A percentile compares a stretch with the other conserved stretches of the same genome.
These are phyloP conservation scores for Syngnathus acus DNA, from an alignment of 2,797 vertebrate genomes.

Conservation along the genomic window DNA sequence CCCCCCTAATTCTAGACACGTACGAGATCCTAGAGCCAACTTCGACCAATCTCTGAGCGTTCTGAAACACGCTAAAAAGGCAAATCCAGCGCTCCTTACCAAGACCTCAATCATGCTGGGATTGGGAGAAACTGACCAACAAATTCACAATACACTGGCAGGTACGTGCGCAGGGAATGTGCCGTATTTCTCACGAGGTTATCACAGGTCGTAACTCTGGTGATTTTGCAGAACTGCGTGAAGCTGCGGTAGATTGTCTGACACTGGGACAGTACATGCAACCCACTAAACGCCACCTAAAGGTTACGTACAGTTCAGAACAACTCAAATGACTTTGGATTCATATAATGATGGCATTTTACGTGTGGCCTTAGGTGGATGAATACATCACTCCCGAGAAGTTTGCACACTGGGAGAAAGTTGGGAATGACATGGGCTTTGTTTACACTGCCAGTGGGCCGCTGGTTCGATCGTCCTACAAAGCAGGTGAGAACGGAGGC, in stretches of 20 bases:
- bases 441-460: constrained; percentile 92
- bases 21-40: constrained; percentile 88
- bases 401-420: constrained; percentile 92
- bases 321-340: neutral
- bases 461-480: constrained; percentile 95
- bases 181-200: neutral
- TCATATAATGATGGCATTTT: neutral
- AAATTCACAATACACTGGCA: constrained; percentile 76
- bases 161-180: constrained; percentile 54
- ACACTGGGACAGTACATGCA: constrained; percentile 98
- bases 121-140: constrained; percentile 83
- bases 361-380: constrained; percentile 75
- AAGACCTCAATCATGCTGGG: constrained; percentile 97
- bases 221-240: constrained; percentile 76
- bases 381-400: constrained; percentile 91
- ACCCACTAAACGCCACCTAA: constrained; percentile 92
- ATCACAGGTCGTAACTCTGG: neutral
- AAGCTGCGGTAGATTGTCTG: constrained; percentile 86
- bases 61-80: constrained; percentile 80
- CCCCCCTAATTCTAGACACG: constrained; percentile 64
- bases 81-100: constrained; percentile 76
- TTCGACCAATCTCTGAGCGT: constrained; percentile 85
- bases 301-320: constrained; percentile 64
- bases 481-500: constrained; percentile 79
- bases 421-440: constrained; percentile 90